Evolutionary conservation across 2,113 vertebrate species (phyloP).

Genomic region (Percina caprodes): DNA sequence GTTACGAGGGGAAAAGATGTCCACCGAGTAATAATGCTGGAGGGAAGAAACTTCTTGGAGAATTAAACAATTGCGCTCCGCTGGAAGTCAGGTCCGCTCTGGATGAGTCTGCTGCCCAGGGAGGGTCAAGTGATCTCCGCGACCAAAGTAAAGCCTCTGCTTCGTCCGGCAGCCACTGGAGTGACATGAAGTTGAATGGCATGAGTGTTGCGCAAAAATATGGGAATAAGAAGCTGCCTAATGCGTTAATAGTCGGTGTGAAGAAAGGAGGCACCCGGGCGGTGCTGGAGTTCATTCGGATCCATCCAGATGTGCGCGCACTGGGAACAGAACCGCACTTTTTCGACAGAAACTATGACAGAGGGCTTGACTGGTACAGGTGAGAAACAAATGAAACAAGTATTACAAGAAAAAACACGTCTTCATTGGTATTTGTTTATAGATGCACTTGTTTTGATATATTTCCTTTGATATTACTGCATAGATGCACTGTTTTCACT

Average conservation of each 20-base stretch:
- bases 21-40: constrained; percentile 77
- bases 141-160: constrained; percentile 60
- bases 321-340: constrained; percentile 96
- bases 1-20: constrained; percentile 81
- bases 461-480: neutral
- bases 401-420: neutral
- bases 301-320: constrained; percentile 95
- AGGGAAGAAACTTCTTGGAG: constrained; percentile 88
- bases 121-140: constrained; percentile 35
- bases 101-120: constrained; percentile 52
- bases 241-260: constrained; percentile 93
- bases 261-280: constrained; percentile 97
- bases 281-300: constrained; percentile 96
- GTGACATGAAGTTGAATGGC: constrained; percentile 72
- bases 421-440: neutral
- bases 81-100: constrained; percentile 66
- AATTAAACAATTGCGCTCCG: constrained; percentile 82
- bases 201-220: constrained; percentile 75
- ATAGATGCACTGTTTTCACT: neutral
- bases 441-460: neutral
- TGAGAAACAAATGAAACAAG: constrained; percentile 73
- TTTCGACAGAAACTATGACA: constrained; percentile 96
- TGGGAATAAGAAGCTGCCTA: constrained; percentile 91
- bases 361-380: constrained; percentile 97
- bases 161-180: constrained; percentile 46